Evolutionary conservation across 2,888 invertebrate species (phyloP).

Genomic region (Drosophila robusta): DNA sequence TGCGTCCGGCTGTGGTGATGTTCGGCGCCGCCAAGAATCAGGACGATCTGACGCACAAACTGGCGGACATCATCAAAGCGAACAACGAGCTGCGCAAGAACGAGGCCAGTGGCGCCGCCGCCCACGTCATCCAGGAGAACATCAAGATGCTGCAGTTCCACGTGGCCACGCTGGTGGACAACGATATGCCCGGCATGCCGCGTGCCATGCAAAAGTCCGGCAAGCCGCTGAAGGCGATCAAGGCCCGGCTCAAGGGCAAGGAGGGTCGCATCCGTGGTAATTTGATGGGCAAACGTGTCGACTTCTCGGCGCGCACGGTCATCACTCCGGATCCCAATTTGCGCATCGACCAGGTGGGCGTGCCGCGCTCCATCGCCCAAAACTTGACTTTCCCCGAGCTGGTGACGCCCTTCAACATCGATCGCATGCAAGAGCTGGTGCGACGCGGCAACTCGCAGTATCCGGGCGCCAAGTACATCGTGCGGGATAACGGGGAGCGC

Average conservation of each 20-base stretch:
- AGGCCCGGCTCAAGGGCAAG: conserved; percentile 98
- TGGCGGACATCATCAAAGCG: conserved; percentile 98
- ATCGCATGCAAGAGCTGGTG: conserved; percentile 95
- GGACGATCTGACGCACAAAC: conserved; percentile 99
- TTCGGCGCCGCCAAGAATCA: conserved; percentile 98
- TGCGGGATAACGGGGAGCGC: conserved; percentile 98
- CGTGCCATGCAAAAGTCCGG: conserved; percentile 99
- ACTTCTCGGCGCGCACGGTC: conserved; percentile 99
- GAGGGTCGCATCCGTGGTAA: conserved; percentile 99
- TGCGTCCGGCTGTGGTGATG: conserved; percentile 99
- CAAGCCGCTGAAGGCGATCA: conserved; percentile 98
- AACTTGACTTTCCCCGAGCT: conserved; percentile 99
- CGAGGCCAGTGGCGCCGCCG: conserved; percentile 98
- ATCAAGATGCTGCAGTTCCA: conserved; percentile 99
- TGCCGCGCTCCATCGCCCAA: conserved; percentile 98
- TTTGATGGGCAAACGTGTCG: conserved; percentile 99
- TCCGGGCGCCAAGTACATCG: conserved; percentile 99
- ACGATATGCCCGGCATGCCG: conserved; percentile 99
- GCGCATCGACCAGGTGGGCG: conserved; percentile 98
- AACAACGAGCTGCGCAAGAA: conserved; percentile 98
- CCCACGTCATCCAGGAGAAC: conserved; percentile 98
- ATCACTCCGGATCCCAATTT: conserved; percentile 98
- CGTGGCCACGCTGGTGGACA: conserved; percentile 98
- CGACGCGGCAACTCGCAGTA: conserved; percentile 98
- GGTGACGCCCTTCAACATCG: conserved; percentile 99